phyloP scores from a whole-genome alignment of 2,888 invertebrate genomes.

The Nesidiocoris tenuis region DNA sequence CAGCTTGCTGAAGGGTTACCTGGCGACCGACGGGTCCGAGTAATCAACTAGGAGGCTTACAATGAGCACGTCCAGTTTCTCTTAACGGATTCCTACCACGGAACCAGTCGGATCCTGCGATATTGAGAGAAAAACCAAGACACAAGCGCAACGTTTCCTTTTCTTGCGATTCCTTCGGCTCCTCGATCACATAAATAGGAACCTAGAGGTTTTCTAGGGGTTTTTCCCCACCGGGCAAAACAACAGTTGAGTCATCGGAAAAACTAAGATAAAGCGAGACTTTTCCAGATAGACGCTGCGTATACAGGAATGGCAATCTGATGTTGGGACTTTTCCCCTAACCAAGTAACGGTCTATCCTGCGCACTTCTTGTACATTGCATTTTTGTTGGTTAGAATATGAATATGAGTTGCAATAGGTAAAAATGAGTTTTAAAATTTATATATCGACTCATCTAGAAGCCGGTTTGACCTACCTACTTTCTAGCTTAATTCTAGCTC shows the following conservation, averaged over 20 bases:
- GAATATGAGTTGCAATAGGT: too few relatives aligned
- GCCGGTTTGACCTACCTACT: too few relatives aligned
- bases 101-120: slow-evolving; percentile 27
- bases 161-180: background rate
- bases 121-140: slow-evolving; percentile 22
- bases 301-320: too few relatives aligned
- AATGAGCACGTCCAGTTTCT: slow-evolving; percentile 39
- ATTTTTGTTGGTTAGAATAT: too few relatives aligned
- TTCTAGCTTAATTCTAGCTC: too few relatives aligned
- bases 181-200: slow-evolving; percentile 25
- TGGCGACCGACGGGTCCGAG: slow-evolving; percentile 6
- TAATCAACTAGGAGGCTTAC: slow-evolving; percentile 38
- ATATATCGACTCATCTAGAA: too few relatives aligned
- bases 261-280: too few relatives aligned
- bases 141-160: background rate
- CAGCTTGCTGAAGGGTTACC: background rate
- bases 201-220: slow-evolving; percentile 18
- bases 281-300: too few relatives aligned
- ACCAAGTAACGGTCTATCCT: too few relatives aligned
- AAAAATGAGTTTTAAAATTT: too few relatives aligned
- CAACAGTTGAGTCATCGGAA: slow-evolving; percentile 35
- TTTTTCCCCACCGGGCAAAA: slow-evolving; percentile 19
- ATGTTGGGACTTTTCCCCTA: too few relatives aligned
- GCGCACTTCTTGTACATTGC: too few relatives aligned
- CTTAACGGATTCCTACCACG: slow-evolving; percentile 38